A percentile compares a stretch with the other conserved stretches of the same genome.
Evolutionary conservation across 2,797 vertebrate genomes (phyloP).

Genomic region (Podargus strigoides): DNA sequence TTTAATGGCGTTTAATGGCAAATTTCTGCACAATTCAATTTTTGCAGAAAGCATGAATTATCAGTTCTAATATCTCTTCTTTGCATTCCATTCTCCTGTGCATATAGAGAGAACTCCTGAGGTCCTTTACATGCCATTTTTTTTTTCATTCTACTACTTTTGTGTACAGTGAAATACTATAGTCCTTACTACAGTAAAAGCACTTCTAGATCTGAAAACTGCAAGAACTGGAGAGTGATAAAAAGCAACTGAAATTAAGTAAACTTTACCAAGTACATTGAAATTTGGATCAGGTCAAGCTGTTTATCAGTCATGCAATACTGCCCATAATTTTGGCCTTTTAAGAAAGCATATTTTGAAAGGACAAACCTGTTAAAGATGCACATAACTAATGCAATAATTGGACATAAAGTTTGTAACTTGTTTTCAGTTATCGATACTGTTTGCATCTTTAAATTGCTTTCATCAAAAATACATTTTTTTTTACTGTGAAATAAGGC

Average conservation of each 20-base stretch:
- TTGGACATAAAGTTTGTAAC: neutral
- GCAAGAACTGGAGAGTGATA: neutral
- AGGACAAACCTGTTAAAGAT: neutral
- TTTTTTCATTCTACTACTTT: neutral
- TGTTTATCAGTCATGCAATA: neutral
- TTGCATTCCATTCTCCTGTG: conserved; percentile 43
- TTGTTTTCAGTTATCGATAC: neutral
- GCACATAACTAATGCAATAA: neutral
- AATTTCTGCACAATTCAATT: neutral
- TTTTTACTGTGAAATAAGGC: neutral
- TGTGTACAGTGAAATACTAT: neutral
- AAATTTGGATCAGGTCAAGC: neutral
- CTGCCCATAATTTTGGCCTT: conserved; percentile 16
- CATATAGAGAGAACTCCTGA: neutral
- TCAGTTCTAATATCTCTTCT: neutral
- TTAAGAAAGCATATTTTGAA: neutral
- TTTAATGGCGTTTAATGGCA: neutral
- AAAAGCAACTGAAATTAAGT: neutral
- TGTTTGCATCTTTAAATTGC: neutral
- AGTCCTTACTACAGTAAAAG: neutral
- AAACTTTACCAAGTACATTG: neutral
- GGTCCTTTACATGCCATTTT: neutral
- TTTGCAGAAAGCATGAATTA: neutral
- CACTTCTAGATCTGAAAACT: neutral
- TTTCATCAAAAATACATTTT: neutral